phyloP scores from a whole-genome alignment of 2,797 vertebrate species.

The Macropus fuliginosus region DNA sequence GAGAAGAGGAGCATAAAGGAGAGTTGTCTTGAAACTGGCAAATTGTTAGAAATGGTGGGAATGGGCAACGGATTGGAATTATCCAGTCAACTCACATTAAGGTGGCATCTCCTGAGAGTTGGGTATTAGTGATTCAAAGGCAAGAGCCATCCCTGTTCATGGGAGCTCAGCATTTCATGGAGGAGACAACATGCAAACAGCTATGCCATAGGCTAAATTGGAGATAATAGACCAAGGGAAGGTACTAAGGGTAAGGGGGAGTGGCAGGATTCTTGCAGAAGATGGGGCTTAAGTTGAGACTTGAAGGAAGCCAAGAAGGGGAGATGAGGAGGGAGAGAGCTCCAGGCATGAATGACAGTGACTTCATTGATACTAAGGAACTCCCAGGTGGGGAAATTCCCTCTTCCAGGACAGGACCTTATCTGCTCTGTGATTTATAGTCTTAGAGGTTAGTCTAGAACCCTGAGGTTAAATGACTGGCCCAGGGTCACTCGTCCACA shows the following conservation, averaged over 20 bases:
- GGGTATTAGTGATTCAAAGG: background rate
- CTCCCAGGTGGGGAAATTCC: background rate
- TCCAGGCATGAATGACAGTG: background rate
- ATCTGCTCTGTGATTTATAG: background rate
- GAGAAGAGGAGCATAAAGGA: background rate
- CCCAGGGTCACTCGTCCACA: background rate
- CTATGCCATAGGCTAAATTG: background rate
- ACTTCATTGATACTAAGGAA: background rate
- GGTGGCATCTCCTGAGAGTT: background rate
- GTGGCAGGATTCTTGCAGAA: background rate
- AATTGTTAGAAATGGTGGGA: background rate
- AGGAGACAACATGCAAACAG: background rate
- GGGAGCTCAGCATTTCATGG: background rate
- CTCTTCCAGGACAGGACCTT: no score
- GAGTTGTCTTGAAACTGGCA: background rate
- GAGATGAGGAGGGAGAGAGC: background rate
- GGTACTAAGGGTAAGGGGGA: background rate
- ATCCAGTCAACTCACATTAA: background rate
- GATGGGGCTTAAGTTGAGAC: background rate
- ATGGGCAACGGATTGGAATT: background rate
- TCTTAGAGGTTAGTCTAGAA: background rate
- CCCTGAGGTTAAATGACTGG: background rate
- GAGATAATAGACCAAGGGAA: background rate
- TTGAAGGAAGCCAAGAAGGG: background rate
- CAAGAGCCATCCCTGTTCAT: background rate